Evolutionary conservation across 2,113 vertebrate species (phyloP), one percentile per base, ranked within the genome.

Genomic region (Stigmatopora argus): DNA sequence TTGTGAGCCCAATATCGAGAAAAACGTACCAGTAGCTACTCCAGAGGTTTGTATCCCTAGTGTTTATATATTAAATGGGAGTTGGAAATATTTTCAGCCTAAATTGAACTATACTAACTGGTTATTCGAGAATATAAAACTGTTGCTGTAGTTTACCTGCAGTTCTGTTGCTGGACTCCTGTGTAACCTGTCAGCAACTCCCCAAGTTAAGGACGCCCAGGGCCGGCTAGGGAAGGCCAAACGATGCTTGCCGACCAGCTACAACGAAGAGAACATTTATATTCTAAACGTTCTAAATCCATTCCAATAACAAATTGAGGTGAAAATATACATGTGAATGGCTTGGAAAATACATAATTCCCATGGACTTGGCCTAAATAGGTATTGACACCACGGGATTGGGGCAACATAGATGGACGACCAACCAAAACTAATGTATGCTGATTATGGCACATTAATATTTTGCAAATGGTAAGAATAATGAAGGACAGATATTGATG

Each of bases 191-290:
- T 66, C 70, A 8, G 46, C 70, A 11, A 85, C 70, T 35, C 79
- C 80, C 69, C 67, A 84, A 7, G 65, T 19, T 0, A 83, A 62
- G 9, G 82, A 83, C 46, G 73, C 48, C 1, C 88, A 73, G 51
- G 57, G 67, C n/a, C 87, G 87, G 51, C 89, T 80, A 4, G 90
- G 68, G 1, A 93, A 80, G 62, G 79, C 81, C 12, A 87, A 14
- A 15, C 88, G 84, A 4, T 84, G 80, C 66, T 89, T 60, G 57
- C 93, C 88, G 44, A 93, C 90, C 70, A 90, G 84, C 95, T 96
- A 87, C 62, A 75, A 52, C 48, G 6, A 9, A 72, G 35, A 62
- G 11, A 62, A 61, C n/a, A 64, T n/a, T 38, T 47, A 70, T 2
- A 53, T 52, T 4, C 35, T 44, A 7, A 9, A 59, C 44, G 65